Conservation (phyloP, 2,113 vertebrate species). For the Pitta sordida region DNA sequence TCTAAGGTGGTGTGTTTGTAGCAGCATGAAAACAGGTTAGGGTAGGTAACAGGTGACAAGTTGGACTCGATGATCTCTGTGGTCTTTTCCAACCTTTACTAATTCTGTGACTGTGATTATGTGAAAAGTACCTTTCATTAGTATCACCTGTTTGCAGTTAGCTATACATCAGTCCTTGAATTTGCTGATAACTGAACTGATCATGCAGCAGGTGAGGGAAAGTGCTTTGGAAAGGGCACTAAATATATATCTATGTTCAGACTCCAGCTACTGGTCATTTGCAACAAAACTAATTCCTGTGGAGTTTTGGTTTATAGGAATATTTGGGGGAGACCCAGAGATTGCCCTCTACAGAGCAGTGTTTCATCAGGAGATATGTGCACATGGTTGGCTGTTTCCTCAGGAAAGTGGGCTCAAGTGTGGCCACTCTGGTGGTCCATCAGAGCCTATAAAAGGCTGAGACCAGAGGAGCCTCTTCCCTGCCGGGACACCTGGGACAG, state of each 20-base stretch:
- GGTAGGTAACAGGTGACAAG: too few relatives aligned
- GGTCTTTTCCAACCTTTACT: too few relatives aligned
- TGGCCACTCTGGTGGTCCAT: background rate
- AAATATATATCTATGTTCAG: background rate
- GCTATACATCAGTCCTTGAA: background rate
- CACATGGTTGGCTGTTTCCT: background rate
- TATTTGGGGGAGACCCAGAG: background rate
- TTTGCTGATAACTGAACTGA: background rate
- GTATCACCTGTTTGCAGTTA: background rate
- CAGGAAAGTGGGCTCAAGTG: background rate
- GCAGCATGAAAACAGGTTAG: too few relatives aligned
- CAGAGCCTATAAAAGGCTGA: background rate
- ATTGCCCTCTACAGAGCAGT: background rate
- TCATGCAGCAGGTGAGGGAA: background rate
- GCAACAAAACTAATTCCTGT: background rate
- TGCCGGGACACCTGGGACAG: fast-evolving
- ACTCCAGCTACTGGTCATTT: background rate
- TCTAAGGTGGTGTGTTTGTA: too few relatives aligned
- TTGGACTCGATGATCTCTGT: too few relatives aligned
- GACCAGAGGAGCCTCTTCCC: too few relatives aligned
- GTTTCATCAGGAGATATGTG: background rate
- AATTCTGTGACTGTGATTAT: too few relatives aligned
- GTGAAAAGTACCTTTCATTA: background rate
- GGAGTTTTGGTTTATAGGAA: background rate
- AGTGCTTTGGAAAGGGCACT: background rate